Conservation (phyloP, 2,888 invertebrate genomes). For the Alloplasta piceator region DNA sequence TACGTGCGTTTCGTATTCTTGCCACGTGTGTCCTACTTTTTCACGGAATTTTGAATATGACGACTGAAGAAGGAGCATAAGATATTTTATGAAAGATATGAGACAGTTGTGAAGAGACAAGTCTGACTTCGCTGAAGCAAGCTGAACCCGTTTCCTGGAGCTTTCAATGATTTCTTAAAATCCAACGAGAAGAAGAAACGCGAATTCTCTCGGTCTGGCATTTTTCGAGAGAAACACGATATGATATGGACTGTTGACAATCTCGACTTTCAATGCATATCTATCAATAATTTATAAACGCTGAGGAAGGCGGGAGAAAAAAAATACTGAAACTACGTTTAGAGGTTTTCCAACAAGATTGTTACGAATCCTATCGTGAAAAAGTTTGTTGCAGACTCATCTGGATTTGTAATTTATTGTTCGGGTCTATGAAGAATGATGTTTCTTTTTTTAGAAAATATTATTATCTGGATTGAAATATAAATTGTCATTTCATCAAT, state of each 20-base stretch:
- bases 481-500: too few relatives aligned
- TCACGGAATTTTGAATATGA: neutral
- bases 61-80: neutral
- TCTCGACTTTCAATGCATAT: neutral
- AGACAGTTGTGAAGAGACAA: conserved; percentile 17
- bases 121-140: conserved; percentile 18
- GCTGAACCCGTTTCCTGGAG: conserved; percentile 16
- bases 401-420: too few relatives aligned
- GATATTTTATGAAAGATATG: neutral
- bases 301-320: neutral
- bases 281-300: neutral
- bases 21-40: conserved; percentile 24
- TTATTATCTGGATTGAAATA: too few relatives aligned
- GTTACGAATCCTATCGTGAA: too few relatives aligned
- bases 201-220: neutral
- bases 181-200: neutral
- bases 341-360: too few relatives aligned
- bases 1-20: conserved; percentile 23
- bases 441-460: too few relatives aligned
- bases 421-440: too few relatives aligned
- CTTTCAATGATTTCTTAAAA: conserved; percentile 19
- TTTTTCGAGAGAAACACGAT: conserved; percentile 1
- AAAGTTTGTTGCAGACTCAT: too few relatives aligned
- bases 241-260: conserved; percentile 2
- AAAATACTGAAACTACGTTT: too few relatives aligned